Conservation (phyloP, 2,888 invertebrate genomes). For the Acronicta leporina region DNA sequence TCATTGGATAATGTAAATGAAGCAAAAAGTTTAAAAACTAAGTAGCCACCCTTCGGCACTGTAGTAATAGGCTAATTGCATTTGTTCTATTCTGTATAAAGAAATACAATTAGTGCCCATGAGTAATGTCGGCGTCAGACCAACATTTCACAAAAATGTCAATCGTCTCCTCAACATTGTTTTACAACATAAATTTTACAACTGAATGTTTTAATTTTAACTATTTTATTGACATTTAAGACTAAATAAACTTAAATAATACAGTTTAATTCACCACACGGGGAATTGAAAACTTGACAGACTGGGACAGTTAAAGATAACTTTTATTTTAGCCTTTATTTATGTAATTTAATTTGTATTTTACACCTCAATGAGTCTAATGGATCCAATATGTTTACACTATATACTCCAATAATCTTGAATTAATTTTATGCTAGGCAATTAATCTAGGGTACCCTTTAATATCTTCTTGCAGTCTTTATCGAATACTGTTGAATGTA, state of each 20-base stretch:
- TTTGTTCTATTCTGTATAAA: conserved; percentile 66
- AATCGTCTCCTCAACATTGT: conserved; percentile 50
- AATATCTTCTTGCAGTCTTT: conserved; percentile 42
- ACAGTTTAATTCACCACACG: too few species aligned
- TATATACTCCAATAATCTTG: conserved; percentile 33
- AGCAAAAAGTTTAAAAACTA: conserved; percentile 54
- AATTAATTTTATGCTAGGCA: conserved; percentile 44
- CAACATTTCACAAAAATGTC: conserved; percentile 67
- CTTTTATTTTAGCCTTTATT: too few species aligned
- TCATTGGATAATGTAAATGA: conserved; percentile 67
- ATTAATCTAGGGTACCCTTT: conserved; percentile 47
- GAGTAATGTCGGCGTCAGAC: conserved; percentile 57
- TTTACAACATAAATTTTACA: conserved; percentile 16
- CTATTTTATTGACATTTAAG: too few species aligned
- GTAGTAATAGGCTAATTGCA: conserved; percentile 69
- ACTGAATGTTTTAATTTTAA: background rate
- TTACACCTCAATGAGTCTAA: conserved; percentile 22
- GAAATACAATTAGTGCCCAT: conserved; percentile 59
- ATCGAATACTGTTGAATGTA: conserved; percentile 46
- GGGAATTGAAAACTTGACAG: background rate
- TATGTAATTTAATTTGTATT: conserved; percentile 8
- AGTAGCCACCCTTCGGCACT: conserved; percentile 56
- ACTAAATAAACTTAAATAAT: too few species aligned
- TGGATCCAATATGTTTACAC: conserved; percentile 25
- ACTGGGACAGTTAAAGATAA: background rate